Evolutionary conservation across 64 coral and sea anemone genomes (phyloP), one percentile per base, ranked within the genome.

Genomic region (Montipora sp.): DNA sequence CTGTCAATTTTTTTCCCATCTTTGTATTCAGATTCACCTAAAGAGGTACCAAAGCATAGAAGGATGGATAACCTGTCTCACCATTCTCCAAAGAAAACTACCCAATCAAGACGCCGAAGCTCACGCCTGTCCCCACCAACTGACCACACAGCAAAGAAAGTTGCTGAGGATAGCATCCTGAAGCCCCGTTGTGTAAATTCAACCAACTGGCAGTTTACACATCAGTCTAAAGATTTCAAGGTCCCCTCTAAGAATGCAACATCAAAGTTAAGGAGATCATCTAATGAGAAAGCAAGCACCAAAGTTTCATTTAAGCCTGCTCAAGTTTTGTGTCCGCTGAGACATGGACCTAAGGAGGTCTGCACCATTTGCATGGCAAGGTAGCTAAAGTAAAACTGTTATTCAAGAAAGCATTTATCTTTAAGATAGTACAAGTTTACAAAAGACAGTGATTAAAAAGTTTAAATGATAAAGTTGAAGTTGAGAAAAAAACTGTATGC

Each of bases 301-400:
- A 88, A 88, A 45, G 36, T 77, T 43, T 11, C 73, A 47, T 77
- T 58, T 45, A 19, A 57, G 15, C 20, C 53, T 15, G 22, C 49
- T 51, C 89, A 91, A 83, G 79, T 87, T 21, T 48, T 87, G 77
- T 95, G 93, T 81, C 73, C 80, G 14, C 48, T 90, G 5, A 91
- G 90, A 49, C 93, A 95, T 48, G 83, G 80, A 22, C 81, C 81
- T 13, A 57, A 85, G 58, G 94, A 95, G 46, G 80, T 95, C 12
- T 95, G 94, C 80, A 88, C 83, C 20, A 60, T 83, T 65, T 95
- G 94, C 77, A 92, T 95, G 81, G 91, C 77, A 51, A 95, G 94
- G 94, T 95, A 89, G 5, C 53, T 57, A 11, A 3, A 57, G 53
- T 57, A 36, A 36, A 36, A 36, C 36, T 57, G 53, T 57, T 57